These are phyloP conservation scores for Engraulis encrasicolus DNA, from an alignment of 2,113 vertebrate species.

Conservation along the genomic window DNA sequence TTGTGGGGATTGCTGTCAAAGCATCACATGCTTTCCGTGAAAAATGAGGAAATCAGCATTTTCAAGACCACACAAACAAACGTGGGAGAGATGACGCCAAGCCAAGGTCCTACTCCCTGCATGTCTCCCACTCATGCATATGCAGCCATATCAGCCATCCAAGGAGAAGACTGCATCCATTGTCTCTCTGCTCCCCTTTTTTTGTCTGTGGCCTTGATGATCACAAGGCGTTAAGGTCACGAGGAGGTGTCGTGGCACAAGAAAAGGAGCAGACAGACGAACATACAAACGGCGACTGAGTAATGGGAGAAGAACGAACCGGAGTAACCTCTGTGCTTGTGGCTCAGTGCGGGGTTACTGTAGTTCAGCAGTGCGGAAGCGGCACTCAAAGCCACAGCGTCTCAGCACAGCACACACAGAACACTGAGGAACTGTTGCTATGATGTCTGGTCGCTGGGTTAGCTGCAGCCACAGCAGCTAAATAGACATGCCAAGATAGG, in stretches of 20 bases:
- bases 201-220: not conserved
- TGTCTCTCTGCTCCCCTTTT: not conserved
- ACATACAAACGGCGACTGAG: not conserved
- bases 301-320: conserved; percentile 43
- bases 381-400: conserved; percentile 4
- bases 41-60: not conserved
- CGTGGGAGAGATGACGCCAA: not conserved
- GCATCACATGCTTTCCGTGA: not conserved
- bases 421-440: not conserved
- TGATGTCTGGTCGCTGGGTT: not conserved
- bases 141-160: not conserved
- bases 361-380: conserved; percentile 40
- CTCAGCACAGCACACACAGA: conserved; percentile 42
- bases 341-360: conserved; percentile 44
- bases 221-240: not conserved
- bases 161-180: not conserved
- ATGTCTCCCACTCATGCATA: not conserved
- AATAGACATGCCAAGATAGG: not conserved
- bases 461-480: not conserved
- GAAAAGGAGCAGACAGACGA: conserved; percentile 16
- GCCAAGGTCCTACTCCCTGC: too few relatives aligned
- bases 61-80: not conserved
- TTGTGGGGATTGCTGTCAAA: not conserved
- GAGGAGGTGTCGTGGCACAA: conserved; percentile 17
- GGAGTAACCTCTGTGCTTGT: conserved; percentile 62